Percentiles rank a stretch among this genome's conserved stretches.
Evolutionary conservation across 64 coral and sea anemone species (phyloP).

Genomic region (Stylophora pistillata): DNA sequence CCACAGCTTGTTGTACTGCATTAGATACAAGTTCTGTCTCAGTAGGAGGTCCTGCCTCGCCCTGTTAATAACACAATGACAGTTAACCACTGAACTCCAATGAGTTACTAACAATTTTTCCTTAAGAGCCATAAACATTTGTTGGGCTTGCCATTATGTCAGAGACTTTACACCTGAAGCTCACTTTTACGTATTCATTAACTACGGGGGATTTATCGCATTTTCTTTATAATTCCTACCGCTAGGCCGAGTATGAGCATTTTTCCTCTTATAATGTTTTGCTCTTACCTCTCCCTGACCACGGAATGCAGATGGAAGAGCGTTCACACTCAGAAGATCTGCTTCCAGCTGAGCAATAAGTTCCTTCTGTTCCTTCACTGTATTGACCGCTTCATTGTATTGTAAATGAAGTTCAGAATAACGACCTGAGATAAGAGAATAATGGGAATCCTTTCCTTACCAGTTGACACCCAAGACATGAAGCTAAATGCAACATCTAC

Average conservation of each 20-base stretch:
- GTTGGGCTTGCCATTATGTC: too few species aligned
- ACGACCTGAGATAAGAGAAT: slow-evolving; percentile 39
- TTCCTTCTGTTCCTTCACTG: slow-evolving; percentile 89
- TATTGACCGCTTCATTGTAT: slow-evolving; percentile 83
- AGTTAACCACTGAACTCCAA: too few species aligned
- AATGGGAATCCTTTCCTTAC: background rate
- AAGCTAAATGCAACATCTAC: too few species aligned
- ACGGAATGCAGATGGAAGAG: slow-evolving; percentile 77
- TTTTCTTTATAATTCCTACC: background rate
- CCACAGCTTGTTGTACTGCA: slow-evolving; percentile 73
- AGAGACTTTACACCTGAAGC: too few species aligned
- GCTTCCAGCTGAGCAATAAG: slow-evolving; percentile 88
- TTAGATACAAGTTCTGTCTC: slow-evolving; percentile 90
- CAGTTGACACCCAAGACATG: background rate
- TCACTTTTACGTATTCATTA: too few species aligned
- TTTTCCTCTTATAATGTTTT: background rate
- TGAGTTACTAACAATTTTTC: too few species aligned
- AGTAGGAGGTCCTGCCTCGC: slow-evolving; percentile 83
- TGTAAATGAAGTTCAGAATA: slow-evolving; percentile 75
- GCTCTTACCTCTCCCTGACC: slow-evolving; percentile 93
- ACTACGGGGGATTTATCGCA: too few species aligned
- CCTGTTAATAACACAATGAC: slow-evolving; percentile 39
- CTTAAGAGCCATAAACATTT: too few species aligned
- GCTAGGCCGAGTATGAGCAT: background rate
- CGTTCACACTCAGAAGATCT: slow-evolving; percentile 95